A percentile compares a stretch with the other conserved stretches of the same genome.
These are phyloP conservation scores for Drosophila sp. DNA, from an alignment of 1,140 invertebrate genomes.

Conservation along the genomic window DNA sequence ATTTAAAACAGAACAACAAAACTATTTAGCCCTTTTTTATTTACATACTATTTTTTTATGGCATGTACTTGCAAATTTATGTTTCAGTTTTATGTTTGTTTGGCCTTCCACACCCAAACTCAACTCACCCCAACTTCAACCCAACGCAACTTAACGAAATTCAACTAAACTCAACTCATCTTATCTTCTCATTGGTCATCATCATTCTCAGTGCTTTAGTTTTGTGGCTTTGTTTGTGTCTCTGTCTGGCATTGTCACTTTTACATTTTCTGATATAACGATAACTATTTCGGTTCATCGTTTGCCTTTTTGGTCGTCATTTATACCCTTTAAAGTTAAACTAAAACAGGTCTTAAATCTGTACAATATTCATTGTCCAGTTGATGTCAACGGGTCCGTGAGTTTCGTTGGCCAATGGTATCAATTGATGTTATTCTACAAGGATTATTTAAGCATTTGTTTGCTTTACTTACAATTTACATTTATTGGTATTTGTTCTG, in stretches of 20 bases:
- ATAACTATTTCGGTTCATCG: too few relatives aligned
- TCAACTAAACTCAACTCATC: slow-evolving; percentile 3
- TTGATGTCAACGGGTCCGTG: too few relatives aligned
- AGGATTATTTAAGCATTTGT: too few relatives aligned
- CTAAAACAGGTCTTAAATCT: too few relatives aligned
- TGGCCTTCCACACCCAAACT: slow-evolving; percentile 29
- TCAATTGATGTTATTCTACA: too few relatives aligned
- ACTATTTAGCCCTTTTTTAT: slow-evolving; percentile 36
- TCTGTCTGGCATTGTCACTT: slow-evolving; percentile 2
- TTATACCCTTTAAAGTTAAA: too few relatives aligned
- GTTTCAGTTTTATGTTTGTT: slow-evolving; percentile 55
- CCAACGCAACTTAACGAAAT: too few relatives aligned
- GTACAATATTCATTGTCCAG: too few relatives aligned
- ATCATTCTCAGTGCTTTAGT: slow-evolving; percentile 21
- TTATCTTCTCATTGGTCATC: neutral
- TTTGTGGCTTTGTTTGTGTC: slow-evolving; percentile 15
- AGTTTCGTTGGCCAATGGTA: too few relatives aligned
- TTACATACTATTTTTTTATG: slow-evolving; percentile 26
- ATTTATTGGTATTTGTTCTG: too few relatives aligned
- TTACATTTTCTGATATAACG: neutral
- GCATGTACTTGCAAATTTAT: slow-evolving; percentile 48
- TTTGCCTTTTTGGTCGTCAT: neutral
- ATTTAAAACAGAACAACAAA: slow-evolving; percentile 21
- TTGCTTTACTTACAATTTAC: too few relatives aligned
- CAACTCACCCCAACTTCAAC: too few relatives aligned